Evolutionary conservation across 2,888 invertebrate species (phyloP).

Genomic region (Crematogaster levior): DNA sequence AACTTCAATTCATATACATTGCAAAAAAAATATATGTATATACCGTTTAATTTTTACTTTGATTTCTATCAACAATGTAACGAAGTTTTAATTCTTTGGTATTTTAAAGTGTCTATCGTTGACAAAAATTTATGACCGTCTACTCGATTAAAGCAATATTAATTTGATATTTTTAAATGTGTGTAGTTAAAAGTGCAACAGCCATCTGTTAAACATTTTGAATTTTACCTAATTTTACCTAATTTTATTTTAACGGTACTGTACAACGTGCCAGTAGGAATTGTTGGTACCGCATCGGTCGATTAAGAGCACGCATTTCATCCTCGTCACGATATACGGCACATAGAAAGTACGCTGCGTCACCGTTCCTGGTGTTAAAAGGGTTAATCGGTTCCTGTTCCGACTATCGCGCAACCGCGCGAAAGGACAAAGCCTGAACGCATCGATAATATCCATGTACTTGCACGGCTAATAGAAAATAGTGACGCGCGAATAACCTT

Average conservation of each 20-base stretch:
- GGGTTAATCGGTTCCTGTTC: conserved; percentile 70
- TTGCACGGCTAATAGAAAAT: conserved; percentile 76
- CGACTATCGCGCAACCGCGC: conserved; percentile 57
- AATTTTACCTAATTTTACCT: neutral
- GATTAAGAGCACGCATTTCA: conserved; percentile 20
- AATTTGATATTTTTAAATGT: neutral
- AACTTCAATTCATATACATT: conserved; percentile 21
- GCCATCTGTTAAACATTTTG: too few species aligned
- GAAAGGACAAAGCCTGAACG: conserved; percentile 57
- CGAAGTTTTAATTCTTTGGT: neutral
- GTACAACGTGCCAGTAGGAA: neutral
- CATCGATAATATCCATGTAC: conserved; percentile 60
- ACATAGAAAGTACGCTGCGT: conserved; percentile 21
- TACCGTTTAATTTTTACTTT: neutral
- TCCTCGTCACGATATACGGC: neutral
- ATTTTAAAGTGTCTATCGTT: neutral
- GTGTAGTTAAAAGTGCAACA: neutral
- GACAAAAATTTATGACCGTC: neutral
- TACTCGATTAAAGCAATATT: neutral
- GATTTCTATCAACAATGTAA: neutral
- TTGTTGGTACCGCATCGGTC: neutral
- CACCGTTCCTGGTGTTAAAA: conserved; percentile 15
- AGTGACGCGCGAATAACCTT: conserved; percentile 83
- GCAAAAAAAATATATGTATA: too few species aligned
- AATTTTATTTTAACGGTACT: conserved; percentile 17